These are phyloP conservation scores for Sebastes vulpes DNA, from an alignment of 2,797 vertebrate genomes.

Conservation along the genomic window DNA sequence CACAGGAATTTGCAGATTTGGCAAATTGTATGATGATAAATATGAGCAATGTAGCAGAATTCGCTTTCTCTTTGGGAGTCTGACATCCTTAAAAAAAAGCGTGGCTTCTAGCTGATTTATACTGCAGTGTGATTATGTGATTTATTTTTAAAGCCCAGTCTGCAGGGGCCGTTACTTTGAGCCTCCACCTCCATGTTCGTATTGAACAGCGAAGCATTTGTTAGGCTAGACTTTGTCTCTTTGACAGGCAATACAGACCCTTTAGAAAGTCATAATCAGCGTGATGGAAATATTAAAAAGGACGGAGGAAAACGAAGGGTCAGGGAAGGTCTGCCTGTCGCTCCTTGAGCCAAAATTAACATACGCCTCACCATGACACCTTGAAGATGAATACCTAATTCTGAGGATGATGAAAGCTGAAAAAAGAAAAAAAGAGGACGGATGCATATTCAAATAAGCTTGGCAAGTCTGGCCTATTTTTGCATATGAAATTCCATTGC, in stretches of 20 bases:
- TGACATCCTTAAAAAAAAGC: not conserved
- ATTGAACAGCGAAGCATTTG: not conserved
- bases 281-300: conserved; percentile 23
- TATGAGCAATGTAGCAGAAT: not conserved
- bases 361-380: conserved; percentile 3
- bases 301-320: not conserved
- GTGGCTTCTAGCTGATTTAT: conserved; percentile 19
- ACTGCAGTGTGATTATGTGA: not conserved
- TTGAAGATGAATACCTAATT: conserved; percentile 25
- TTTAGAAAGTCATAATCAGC: conserved; percentile 13
- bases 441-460: conserved; percentile 46
- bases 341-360: conserved; percentile 2
- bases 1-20: conserved; percentile 22
- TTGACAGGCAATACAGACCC: not conserved
- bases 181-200: not conserved
- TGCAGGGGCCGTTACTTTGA: not conserved
- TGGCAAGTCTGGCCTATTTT: conserved; percentile 64
- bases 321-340: not conserved
- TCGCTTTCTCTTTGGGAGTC: not conserved
- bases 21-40: conserved; percentile 9
- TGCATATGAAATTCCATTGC: conserved; percentile 74
- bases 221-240: not conserved
- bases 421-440: not conserved
- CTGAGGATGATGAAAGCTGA: conserved; percentile 22
- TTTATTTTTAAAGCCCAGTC: conserved; percentile 13